phyloP scores from a whole-genome alignment of 2,888 invertebrate genomes.

The Megamerina dolium region DNA sequence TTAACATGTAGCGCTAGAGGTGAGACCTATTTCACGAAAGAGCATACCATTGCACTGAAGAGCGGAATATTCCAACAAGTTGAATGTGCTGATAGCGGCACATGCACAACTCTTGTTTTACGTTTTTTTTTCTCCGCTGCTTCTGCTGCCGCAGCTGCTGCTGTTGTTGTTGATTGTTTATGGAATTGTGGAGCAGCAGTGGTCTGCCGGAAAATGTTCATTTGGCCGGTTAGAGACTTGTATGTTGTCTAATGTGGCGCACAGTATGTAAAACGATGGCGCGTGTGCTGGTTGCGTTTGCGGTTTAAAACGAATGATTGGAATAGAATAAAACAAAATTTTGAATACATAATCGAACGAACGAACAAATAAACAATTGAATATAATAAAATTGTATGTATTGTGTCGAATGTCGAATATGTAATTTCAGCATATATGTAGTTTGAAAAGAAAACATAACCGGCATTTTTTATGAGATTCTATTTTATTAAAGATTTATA shows the following conservation, averaged over 20 bases:
- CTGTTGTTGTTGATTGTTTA: background rate
- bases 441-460: no score
- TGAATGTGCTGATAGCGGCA: background rate
- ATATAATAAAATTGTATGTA: conserved; percentile 1
- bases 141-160: background rate
- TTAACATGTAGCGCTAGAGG: no score
- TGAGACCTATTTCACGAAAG: no score
- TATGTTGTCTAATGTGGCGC: background rate
- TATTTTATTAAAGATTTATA: no score
- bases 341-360: no score
- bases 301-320: background rate
- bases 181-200: background rate
- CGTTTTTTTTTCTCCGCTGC: background rate
- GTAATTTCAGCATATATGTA: no score
- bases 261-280: conserved; percentile 35
- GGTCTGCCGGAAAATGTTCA: background rate
- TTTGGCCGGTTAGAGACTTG: background rate
- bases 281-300: conserved; percentile 35
- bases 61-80: background rate
- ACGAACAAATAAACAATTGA: conserved; percentile 1
- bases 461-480: no score
- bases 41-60: background rate
- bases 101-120: background rate
- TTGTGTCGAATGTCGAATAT: no score
- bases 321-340: conserved; percentile 1